phyloP scores from a whole-genome alignment of 2,888 invertebrate genomes.

The Myopa testacea region DNA sequence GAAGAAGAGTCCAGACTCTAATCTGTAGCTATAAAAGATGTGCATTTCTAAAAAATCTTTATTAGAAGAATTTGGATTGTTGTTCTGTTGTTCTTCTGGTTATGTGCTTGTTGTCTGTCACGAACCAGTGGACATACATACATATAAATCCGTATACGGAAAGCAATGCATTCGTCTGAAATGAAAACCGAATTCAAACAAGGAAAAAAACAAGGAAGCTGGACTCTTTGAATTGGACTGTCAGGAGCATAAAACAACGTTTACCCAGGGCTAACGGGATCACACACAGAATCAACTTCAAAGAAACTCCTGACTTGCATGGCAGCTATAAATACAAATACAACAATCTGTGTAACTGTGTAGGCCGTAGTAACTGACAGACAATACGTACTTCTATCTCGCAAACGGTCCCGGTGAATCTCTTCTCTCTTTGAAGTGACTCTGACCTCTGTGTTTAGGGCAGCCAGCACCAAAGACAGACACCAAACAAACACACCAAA shows the following conservation, averaged over 20 bases:
- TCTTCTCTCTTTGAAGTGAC: no score
- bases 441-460: neutral
- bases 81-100: no score
- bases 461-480: neutral
- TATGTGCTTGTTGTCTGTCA: neutral
- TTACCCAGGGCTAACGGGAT: conserved; percentile 16
- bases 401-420: no score
- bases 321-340: conserved; percentile 11
- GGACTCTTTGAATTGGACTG: conserved; percentile 19
- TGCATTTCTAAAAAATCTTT: neutral
- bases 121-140: no score
- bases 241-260: conserved; percentile 17
- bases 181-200: neutral
- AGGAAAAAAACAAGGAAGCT: neutral
- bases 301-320: conserved; percentile 14
- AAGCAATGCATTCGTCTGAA: neutral
- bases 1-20: neutral
- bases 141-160: neutral
- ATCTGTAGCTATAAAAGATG: neutral
- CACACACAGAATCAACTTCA: conserved; percentile 14
- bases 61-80: neutral
- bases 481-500: no score
- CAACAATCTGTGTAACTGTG: neutral
- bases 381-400: neutral
- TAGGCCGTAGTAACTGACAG: neutral